A percentile compares a stretch with the other conserved stretches of the same genome.
Conservation (phyloP, 2,888 invertebrate genomes). For the Tipula vernalis region DNA sequence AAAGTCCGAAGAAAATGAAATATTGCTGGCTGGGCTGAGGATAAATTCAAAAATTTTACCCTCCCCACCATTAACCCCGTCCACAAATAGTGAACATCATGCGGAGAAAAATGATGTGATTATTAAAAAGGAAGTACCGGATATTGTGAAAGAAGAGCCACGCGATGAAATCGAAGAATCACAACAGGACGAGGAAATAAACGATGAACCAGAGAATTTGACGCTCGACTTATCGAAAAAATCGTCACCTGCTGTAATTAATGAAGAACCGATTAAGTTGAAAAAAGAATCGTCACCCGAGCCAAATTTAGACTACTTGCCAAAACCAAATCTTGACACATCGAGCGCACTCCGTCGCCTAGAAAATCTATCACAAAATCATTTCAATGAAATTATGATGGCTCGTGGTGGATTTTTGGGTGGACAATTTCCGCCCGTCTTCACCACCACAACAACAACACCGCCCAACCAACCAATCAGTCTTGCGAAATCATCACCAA, state of each 20-base stretch:
- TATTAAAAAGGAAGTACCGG: background rate
- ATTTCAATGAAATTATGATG: slow-evolving; percentile 45
- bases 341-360: slow-evolving; percentile 62
- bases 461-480: slow-evolving; percentile 25
- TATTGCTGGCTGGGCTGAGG: background rate
- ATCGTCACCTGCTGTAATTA: background rate
- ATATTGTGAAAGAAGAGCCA: slow-evolving; percentile 14
- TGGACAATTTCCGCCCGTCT: slow-evolving; percentile 35
- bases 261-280: background rate
- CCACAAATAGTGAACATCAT: background rate
- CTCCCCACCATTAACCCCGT: slow-evolving; percentile 26
- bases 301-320: background rate
- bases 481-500: slow-evolving; percentile 25
- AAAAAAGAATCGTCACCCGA: slow-evolving; percentile 5
- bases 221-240: slow-evolving; percentile 19
- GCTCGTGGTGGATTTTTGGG: slow-evolving; percentile 32
- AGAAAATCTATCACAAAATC: slow-evolving; percentile 68
- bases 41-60: slow-evolving; percentile 27
- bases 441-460: slow-evolving; percentile 38
- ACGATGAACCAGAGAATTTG: slow-evolving; percentile 17
- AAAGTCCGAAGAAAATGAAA: slow-evolving; percentile 18
- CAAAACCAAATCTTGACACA: background rate
- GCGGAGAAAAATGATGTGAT: background rate
- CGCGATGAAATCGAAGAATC: slow-evolving; percentile 1
- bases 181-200: slow-evolving; percentile 4